Evolutionary conservation across 2,797 vertebrate genomes (phyloP).

Genomic region (Takifugu ocellatus): DNA sequence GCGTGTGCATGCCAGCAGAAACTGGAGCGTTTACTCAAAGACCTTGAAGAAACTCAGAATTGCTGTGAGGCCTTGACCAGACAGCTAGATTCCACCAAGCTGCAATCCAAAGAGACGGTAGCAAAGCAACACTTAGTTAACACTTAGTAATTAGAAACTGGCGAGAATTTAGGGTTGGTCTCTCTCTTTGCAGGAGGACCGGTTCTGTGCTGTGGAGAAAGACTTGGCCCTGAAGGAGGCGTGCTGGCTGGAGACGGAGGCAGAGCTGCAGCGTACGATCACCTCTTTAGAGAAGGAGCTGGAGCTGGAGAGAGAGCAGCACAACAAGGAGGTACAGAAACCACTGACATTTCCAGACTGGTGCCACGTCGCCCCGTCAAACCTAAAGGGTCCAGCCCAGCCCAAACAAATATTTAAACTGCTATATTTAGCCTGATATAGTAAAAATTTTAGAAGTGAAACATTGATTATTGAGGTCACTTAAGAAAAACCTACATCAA

Average conservation of each 20-base stretch:
- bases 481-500: too few relatives aligned
- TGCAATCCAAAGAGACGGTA: constrained; percentile 76
- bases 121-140: not conserved
- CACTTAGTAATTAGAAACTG: not conserved
- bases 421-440: too few relatives aligned
- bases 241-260: constrained; percentile 70
- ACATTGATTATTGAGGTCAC: too few relatives aligned
- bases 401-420: too few relatives aligned
- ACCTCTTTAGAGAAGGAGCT: constrained; percentile 71
- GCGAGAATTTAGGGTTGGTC: not conserved
- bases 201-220: constrained; percentile 69
- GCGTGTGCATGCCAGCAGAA: constrained; percentile 66
- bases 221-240: constrained; percentile 75
- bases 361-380: not conserved
- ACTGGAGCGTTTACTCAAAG: constrained; percentile 59
- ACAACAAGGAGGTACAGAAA: constrained; percentile 68
- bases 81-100: constrained; percentile 71
- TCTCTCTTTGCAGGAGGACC: constrained; percentile 64
- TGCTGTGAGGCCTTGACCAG: constrained; percentile 65
- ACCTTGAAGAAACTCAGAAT: constrained; percentile 66
- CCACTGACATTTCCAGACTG: not conserved
- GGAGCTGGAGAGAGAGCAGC: constrained; percentile 71
- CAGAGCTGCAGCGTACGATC: constrained; percentile 64
- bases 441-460: too few relatives aligned
- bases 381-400: not conserved